Base-by-base conservation (phyloP, 1,140 invertebrate genomes). In the Helicoverpa armigera region DNA sequence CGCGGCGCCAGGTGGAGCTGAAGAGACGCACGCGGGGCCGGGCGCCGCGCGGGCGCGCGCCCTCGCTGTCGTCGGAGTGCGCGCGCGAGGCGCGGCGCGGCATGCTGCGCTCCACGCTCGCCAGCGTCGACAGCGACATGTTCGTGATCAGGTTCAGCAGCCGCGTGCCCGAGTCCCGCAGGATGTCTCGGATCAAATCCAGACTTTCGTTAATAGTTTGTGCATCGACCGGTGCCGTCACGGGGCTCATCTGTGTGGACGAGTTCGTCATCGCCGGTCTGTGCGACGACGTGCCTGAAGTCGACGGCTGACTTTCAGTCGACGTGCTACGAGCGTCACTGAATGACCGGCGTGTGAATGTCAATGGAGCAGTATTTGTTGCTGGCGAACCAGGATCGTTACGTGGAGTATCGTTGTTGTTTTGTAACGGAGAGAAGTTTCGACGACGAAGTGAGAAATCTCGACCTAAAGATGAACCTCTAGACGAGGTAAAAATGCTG, bases 131-230 rank as follows among this genome's bases (percentile, higher is more conserved):
- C 48, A 91, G 53, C 3, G 92, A 94, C 90, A 95, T 94, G 50
- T 94, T 92, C 1, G 94, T 94, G 43, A 95, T 95, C 48, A 95
- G 85, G 82, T 95, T 94, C 43, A 95, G 85, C 4, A 95, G 82
- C 65, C 94, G 89, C 16, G 92, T 94, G n/a, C 95, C 94, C 7
- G 95, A 95, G 87, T 95, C 94, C 81, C 94, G 88, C n/a, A 95
- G 83, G 63, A 95, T 95, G 75, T 93, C 92, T 14, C 94, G 87
- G 65, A 95, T 95, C 58, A 94, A 85, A 79, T 95, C 92, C 10
- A 95, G 86, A 76, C 94, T 94, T 79, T 94, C 91, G 72, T 92
- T 92, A 43, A 94, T 92, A 9, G 90, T 90, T 80, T 91, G 92
- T 53, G 92, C 88, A 82, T 93, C 92, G 29, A 91, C 87, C 9